These are phyloP conservation scores for Percina caprodes DNA, from an alignment of 2,113 vertebrate genomes.

Conservation along the genomic window DNA sequence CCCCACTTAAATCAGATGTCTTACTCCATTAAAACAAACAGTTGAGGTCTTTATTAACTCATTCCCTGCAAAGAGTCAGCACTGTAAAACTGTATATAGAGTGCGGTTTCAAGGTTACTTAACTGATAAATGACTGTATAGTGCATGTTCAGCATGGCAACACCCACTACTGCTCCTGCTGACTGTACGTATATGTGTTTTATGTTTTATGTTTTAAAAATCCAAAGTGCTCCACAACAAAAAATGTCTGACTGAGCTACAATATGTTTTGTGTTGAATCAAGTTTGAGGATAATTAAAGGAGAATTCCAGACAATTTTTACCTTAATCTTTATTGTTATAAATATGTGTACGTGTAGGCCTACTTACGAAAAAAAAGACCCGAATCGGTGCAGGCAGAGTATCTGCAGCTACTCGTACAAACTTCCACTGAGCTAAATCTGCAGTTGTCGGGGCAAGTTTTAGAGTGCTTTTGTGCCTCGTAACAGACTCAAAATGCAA, in stretches of 20 bases:
- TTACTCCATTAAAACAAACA: slow-evolving; percentile 36
- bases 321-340: no score
- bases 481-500: no score
- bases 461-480: no score
- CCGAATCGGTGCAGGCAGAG: no score
- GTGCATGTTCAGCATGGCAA: slow-evolving; percentile 22
- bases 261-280: background rate
- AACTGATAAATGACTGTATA: slow-evolving; percentile 32
- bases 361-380: no score
- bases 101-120: slow-evolving; percentile 43
- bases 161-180: slow-evolving; percentile 6
- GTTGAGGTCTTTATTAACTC: slow-evolving; percentile 31
- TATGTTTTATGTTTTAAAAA: background rate
- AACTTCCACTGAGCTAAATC: no score
- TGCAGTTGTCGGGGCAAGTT: no score
- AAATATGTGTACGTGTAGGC: no score
- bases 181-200: background rate
- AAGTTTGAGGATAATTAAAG: background rate
- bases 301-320: no score
- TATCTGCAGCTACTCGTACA: no score
- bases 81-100: no score
- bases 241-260: background rate
- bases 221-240: background rate
- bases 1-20: slow-evolving; percentile 16
- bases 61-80: slow-evolving; percentile 2